Conservation (phyloP, 1,140 invertebrate species). For the Bombus fervidus region DNA sequence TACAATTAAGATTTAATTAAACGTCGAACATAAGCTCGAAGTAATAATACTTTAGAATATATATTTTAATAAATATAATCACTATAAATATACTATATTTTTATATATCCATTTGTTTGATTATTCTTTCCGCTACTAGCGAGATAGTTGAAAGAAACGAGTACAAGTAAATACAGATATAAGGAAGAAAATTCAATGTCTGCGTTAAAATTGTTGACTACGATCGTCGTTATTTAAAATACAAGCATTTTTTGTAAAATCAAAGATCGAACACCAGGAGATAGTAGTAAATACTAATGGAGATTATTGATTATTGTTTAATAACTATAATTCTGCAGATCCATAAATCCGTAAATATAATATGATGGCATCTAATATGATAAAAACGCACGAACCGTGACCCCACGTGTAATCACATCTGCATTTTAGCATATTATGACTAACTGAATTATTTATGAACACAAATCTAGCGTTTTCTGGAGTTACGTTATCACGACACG, state of each 20-base stretch:
- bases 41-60: background rate
- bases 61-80: slow-evolving; percentile 28
- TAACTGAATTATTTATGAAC: too few species aligned
- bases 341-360: background rate
- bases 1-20: slow-evolving; percentile 5
- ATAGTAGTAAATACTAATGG: background rate
- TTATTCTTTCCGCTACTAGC: background rate
- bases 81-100: slow-evolving; percentile 16
- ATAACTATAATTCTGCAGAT: background rate
- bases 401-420: background rate
- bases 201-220: too few species aligned
- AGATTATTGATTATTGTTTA: background rate
- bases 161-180: too few species aligned
- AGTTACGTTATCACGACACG: background rate
- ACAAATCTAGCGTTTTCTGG: background rate
- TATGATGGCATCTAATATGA: background rate
- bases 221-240: too few species aligned
- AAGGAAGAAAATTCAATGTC: too few species aligned
- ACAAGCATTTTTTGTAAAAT: background rate
- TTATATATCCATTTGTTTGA: background rate
- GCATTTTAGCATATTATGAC: background rate
- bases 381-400: background rate
- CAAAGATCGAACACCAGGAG: too few species aligned
- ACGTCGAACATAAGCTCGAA: background rate
- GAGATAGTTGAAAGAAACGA: too few species aligned